A percentile compares a stretch with the other conserved stretches of the same genome.
These are phyloP conservation scores for Cryptus viduatorius DNA, from an alignment of 2,888 invertebrate genomes.

Conservation along the genomic window DNA sequence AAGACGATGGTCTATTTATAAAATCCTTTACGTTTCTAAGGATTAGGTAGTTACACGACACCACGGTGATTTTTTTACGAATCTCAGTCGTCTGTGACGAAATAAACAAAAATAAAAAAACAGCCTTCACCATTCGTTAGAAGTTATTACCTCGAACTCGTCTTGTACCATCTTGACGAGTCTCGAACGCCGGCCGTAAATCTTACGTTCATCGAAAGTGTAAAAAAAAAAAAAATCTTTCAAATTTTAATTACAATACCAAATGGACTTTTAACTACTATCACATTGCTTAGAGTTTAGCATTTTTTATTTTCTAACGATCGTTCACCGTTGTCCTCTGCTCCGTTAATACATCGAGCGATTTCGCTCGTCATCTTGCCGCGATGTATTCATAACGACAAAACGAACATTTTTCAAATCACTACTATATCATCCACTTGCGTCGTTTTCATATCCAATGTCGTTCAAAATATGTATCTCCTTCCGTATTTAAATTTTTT, in stretches of 20 bases:
- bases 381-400: conserved; percentile 49
- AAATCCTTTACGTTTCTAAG: not conserved
- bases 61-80: not conserved
- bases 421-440: not conserved
- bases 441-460: not conserved
- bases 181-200: not conserved
- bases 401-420: conserved; percentile 48
- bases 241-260: conserved; percentile 12
- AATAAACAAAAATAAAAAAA: not conserved
- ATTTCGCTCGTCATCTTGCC: conserved; percentile 11
- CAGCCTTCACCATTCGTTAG: not conserved
- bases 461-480: too few species aligned
- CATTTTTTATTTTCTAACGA: conserved; percentile 22
- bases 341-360: not conserved
- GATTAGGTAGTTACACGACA: not conserved
- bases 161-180: conserved; percentile 55
- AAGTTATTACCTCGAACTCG: conserved; percentile 56
- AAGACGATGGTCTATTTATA: conserved; percentile 52
- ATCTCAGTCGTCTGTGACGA: not conserved
- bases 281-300: conserved; percentile 36
- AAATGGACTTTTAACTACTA: conserved; percentile 10
- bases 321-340: conserved; percentile 25
- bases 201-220: not conserved
- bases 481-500: too few species aligned
- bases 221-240: conserved; percentile 10